These are phyloP conservation scores for Zaprionus bogoriensis DNA, from an alignment of 2,888 invertebrate species.

Conservation along the genomic window DNA sequence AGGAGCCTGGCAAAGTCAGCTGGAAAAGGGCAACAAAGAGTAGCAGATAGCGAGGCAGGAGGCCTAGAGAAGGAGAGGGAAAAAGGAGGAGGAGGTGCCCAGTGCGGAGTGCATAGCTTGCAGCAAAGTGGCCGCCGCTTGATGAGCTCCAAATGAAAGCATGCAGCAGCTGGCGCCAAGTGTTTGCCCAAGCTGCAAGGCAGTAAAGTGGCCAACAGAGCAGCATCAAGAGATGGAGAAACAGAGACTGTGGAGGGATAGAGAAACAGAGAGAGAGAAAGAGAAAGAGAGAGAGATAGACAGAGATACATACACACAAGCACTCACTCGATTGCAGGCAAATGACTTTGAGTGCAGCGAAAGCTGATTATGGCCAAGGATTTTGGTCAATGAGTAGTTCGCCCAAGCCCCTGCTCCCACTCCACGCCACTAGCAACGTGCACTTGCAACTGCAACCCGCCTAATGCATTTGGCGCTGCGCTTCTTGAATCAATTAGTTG, in stretches of 20 bases:
- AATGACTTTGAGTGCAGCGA: slow-evolving; percentile 69
- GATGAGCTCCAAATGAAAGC: slow-evolving; percentile 57
- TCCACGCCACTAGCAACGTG: not conserved
- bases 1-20: not conserved
- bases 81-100: slow-evolving; percentile 3
- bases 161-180: slow-evolving; percentile 57
- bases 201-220: slow-evolving; percentile 55
- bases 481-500: slow-evolving; percentile 61
- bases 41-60: not conserved
- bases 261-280: too few species aligned
- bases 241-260: too few species aligned
- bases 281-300: too few species aligned
- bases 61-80: not conserved
- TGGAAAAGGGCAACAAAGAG: not conserved
- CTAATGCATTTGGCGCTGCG: slow-evolving; percentile 42
- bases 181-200: slow-evolving; percentile 57
- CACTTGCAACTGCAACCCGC: slow-evolving; percentile 17
- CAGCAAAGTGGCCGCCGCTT: slow-evolving; percentile 48
- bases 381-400: slow-evolving; percentile 54
- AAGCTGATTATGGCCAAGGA: slow-evolving; percentile 68
- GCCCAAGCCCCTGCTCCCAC: not conserved
- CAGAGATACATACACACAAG: not conserved
- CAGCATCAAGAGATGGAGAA: not conserved
- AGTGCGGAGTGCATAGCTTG: slow-evolving; percentile 36
- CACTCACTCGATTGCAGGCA: slow-evolving; percentile 26